A percentile compares a stretch with the other conserved stretches of the same genome.
phyloP scores from a whole-genome alignment of 1,140 invertebrate species.

The Brachionus sp. region DNA sequence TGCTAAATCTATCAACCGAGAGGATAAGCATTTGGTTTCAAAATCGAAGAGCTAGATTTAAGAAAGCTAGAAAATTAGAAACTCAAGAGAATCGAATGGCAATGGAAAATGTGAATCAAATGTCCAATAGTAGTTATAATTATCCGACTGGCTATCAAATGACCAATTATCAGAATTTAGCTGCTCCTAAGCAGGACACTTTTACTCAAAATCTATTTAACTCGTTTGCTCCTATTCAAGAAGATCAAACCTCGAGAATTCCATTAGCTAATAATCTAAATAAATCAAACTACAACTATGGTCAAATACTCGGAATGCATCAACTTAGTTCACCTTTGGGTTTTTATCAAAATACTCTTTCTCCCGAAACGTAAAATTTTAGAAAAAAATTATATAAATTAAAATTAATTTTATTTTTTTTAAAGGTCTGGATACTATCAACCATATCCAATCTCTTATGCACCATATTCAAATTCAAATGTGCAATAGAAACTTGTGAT shows the following conservation, averaged over 20 bases:
- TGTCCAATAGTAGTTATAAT: neutral
- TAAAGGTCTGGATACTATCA: neutral
- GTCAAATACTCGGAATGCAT: neutral
- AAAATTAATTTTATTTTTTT: neutral
- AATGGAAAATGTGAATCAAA: neutral
- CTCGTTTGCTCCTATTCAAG: neutral
- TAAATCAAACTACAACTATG: neutral
- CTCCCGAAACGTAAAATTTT: neutral
- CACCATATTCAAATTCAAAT: neutral
- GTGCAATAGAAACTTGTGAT: neutral
- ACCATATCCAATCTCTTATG: neutral
- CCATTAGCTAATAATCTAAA: neutral
- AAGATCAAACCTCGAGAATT: neutral
- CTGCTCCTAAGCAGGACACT: neutral
- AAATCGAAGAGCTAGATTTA: constrained; percentile 44
- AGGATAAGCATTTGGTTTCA: constrained; percentile 42
- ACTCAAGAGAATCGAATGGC: constrained; percentile 13
- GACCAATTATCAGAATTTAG: neutral
- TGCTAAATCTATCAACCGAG: constrained; percentile 31
- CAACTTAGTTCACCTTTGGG: neutral
- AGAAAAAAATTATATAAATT: neutral
- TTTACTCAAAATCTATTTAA: constrained; percentile 1
- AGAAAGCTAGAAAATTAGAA: constrained; percentile 35
- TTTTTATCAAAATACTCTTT: neutral
- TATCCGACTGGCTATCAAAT: neutral